A percentile compares a stretch with the other conserved stretches of the same genome.
phyloP scores from a whole-genome alignment of 2,797 vertebrate species.

The Cynopterus sphinx region DNA sequence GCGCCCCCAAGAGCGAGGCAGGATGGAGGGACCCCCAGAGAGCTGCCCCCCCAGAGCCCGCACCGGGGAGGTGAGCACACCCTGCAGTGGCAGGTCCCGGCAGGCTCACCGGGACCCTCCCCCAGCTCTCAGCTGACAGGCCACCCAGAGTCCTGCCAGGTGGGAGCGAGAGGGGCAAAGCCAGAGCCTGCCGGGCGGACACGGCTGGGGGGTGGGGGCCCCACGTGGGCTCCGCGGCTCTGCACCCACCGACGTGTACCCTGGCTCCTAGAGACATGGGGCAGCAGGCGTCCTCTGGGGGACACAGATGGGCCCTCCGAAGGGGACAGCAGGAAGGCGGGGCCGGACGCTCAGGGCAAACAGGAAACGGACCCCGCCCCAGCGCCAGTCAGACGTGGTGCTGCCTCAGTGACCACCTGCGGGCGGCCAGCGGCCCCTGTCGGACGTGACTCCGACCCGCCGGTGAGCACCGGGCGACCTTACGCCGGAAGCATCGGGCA shows the following conservation, averaged over 20 bases:
- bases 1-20: neutral
- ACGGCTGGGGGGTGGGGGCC: neutral
- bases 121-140: rapidly evolving
- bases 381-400: too few relatives aligned
- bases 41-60: too few relatives aligned
- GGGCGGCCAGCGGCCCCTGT: rapidly evolving
- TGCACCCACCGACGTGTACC: neutral
- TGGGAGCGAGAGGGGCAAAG: rapidly evolving
- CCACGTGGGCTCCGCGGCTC: neutral
- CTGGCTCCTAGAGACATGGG: neutral
- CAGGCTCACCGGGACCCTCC: neutral
- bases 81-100: neutral
- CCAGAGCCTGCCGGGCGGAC: rapidly evolving
- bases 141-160: too few relatives aligned
- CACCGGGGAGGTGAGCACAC: too few relatives aligned
- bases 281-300: neutral
- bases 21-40: neutral
- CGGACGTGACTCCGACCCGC: rapidly evolving
- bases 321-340: neutral
- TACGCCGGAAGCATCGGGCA: too few relatives aligned
- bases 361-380: neutral
- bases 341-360: neutral
- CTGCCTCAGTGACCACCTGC: too few relatives aligned
- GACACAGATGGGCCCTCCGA: neutral
- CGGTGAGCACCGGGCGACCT: too few relatives aligned